These are phyloP conservation scores for Oscheius sp. DNA, from an alignment of 2,888 invertebrate genomes.

Conservation along the genomic window DNA sequence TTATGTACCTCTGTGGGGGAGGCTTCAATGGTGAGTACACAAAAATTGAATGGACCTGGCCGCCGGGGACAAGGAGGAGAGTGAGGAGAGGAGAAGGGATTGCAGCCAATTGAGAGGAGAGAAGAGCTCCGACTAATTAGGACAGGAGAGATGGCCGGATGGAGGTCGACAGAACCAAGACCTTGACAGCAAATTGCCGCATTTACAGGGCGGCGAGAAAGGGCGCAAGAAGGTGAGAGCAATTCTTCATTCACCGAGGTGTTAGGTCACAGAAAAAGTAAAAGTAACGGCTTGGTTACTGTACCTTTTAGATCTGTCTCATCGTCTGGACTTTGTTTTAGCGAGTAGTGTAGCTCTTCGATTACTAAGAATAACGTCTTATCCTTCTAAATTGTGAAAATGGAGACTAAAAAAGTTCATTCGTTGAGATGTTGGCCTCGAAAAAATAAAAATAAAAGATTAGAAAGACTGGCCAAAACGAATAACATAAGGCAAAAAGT, in stretches of 20 bases:
- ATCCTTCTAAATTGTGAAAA: neutral
- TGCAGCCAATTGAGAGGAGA: slow-evolving; percentile 19
- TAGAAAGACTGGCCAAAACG: neutral
- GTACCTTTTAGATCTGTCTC: too few relatives aligned
- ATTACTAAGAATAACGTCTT: too few relatives aligned
- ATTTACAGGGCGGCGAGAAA: slow-evolving; percentile 18
- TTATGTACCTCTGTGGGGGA: slow-evolving; percentile 8
- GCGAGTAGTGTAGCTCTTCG: too few relatives aligned
- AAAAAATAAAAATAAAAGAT: slow-evolving; percentile 4
- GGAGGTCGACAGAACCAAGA: slow-evolving; percentile 15
- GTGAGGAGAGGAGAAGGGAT: neutral
- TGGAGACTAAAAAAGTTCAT: neutral
- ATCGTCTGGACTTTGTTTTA: too few relatives aligned
- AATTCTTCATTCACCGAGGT: neutral
- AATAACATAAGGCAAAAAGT: neutral
- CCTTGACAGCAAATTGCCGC: slow-evolving; percentile 27
- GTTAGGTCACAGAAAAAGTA: too few relatives aligned
- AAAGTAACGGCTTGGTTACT: too few relatives aligned
- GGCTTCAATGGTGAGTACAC: slow-evolving; percentile 24
- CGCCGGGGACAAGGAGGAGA: neutral
- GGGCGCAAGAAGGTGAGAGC: slow-evolving; percentile 1
- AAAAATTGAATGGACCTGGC: slow-evolving; percentile 22
- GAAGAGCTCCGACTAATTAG: slow-evolving; percentile 24
- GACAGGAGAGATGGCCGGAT: slow-evolving; percentile 11
- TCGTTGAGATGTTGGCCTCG: neutral